Conservation (phyloP, 1,140 invertebrate genomes). For the Temnothorax nylanderi region DNA sequence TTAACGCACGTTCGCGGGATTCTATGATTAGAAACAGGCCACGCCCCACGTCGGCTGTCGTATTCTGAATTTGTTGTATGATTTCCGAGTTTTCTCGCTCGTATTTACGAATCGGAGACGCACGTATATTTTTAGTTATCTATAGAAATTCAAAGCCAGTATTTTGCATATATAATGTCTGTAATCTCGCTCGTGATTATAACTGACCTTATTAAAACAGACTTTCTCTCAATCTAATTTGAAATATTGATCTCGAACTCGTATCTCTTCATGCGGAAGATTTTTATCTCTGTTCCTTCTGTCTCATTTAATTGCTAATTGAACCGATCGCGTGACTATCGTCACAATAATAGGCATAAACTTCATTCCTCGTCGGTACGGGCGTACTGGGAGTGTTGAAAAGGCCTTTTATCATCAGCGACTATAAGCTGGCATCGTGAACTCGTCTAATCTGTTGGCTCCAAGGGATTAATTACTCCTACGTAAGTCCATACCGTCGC, state of each 20-base stretch:
- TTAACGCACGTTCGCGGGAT: constrained; percentile 70
- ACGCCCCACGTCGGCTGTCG: constrained; percentile 50
- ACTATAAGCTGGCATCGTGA: constrained; percentile 45
- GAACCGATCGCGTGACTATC: constrained; percentile 15
- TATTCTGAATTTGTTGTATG: constrained; percentile 34
- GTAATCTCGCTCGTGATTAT: background rate
- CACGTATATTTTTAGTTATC: background rate
- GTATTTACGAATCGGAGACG: background rate
- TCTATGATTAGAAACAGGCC: constrained; percentile 68
- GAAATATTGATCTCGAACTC: background rate
- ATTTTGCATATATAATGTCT: background rate
- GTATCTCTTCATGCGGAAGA: background rate
- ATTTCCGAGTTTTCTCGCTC: constrained; percentile 16
- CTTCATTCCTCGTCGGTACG: background rate
- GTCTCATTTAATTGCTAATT: constrained; percentile 12
- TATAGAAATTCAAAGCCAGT: background rate
- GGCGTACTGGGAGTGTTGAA: background rate
- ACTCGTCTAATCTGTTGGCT: constrained; percentile 33
- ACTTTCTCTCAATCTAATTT: background rate
- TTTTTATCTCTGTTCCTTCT: background rate
- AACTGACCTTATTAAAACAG: background rate
- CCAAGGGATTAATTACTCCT: constrained; percentile 78
- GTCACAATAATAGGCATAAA: constrained; percentile 10
- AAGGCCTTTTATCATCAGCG: constrained; percentile 27
- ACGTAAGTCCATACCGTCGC: constrained; percentile 50